Base-by-base conservation (phyloP, 2,797 vertebrate genomes). In the Pangasius macronema region DNA sequence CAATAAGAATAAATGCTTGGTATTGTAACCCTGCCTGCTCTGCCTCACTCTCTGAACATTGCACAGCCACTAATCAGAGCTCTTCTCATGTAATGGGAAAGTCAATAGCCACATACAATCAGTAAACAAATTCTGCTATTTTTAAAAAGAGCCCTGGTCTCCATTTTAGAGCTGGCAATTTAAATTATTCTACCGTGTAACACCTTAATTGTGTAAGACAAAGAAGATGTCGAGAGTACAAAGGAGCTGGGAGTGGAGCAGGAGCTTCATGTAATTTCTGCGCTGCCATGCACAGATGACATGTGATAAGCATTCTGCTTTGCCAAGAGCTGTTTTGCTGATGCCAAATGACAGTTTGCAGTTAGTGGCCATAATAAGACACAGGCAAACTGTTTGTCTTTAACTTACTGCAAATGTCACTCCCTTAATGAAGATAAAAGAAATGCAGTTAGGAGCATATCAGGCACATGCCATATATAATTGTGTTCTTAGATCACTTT, bases 171-270 rank as follows among this genome's bases (percentile, higher is more conserved):
- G 93, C 93, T 91, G 94, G 95, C 96, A 97, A 97, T 97, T 97
- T 96, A 96, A 97, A 96, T 98, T 97, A 97, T 97, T 98, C 96
- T 97, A 97, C 96, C 95, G 92, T 97, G 96, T 97, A 98, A 97
- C 95, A 96, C 96, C 97, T 98, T 97, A 97, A 98, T 97, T 97
- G 96, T 97, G 94, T 95, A 97, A 98, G 96, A 99, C 96, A 98
- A 98, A 97, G 96, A 96, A 95, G 94, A 94, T 96, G 96, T 97
- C 96, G 97, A 95, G 96, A 95, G 95, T 94, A 97, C 95, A 97
- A 96, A 96, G 95, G 95, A 96, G 93, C 95, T 95, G 95, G 96
- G 94, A 95, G 95, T 90, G 91, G 83, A 89, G 89, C 85, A 86
- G 96, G 95, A 95, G 95, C 95, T 93, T 94, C 92, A 95, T 95